A percentile compares a stretch with the other conserved stretches of the same genome.
Evolutionary conservation across 2,888 invertebrate genomes (phyloP).

Genomic region (Philereme transversata): DNA sequence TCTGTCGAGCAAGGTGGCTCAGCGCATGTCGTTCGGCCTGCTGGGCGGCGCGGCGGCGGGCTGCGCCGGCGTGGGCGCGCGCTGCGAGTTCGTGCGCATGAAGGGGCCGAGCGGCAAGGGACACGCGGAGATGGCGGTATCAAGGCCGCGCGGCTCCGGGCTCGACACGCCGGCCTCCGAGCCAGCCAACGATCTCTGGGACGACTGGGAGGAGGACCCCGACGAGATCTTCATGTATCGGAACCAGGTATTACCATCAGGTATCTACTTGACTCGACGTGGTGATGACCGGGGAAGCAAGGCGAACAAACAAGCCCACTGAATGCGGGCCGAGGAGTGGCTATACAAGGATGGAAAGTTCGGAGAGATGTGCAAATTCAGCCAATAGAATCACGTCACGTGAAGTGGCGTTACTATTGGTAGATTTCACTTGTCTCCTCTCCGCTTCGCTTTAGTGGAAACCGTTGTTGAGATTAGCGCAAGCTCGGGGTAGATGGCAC

Average conservation of each 20-base stretch:
- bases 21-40: slow-evolving; percentile 96
- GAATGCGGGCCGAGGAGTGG: no score
- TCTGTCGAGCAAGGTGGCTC: slow-evolving; percentile 96
- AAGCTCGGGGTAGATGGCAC: no score
- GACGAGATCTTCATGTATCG: slow-evolving; percentile 93
- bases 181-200: slow-evolving; percentile 95
- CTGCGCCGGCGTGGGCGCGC: slow-evolving; percentile 88
- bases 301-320: no score
- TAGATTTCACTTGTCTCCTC: no score
- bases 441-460: no score
- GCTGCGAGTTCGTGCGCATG: slow-evolving; percentile 99
- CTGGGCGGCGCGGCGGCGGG: slow-evolving; percentile 88
- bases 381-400: no score
- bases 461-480: no score
- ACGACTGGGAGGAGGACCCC: slow-evolving; percentile 95
- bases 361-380: no score
- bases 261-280: background rate
- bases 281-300: no score
- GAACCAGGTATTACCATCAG: slow-evolving; percentile 85
- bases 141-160: slow-evolving; percentile 95
- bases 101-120: slow-evolving; percentile 97
- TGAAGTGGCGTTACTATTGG: no score
- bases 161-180: slow-evolving; percentile 98
- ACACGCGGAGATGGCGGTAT: slow-evolving; percentile 98
- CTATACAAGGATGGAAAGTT: no score